These are phyloP conservation scores for Euplexia lucipara DNA, from an alignment of 2,888 invertebrate genomes.

Conservation along the genomic window DNA sequence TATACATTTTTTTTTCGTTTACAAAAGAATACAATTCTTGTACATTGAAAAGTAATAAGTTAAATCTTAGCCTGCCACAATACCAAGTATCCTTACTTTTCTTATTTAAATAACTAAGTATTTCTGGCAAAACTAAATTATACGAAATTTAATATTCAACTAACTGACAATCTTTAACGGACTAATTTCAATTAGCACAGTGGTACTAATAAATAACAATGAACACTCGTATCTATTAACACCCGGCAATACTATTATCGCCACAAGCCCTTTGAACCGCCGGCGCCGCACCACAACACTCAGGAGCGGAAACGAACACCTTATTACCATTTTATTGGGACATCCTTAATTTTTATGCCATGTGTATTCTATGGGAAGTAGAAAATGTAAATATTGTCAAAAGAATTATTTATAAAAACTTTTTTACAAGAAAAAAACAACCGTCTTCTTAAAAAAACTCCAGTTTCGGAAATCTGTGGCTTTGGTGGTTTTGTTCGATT, in stretches of 20 bases:
- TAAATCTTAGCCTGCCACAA: not conserved
- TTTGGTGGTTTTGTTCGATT: no score
- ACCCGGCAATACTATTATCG: conserved; percentile 38
- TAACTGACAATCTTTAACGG: not conserved
- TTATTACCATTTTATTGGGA: conserved; percentile 50
- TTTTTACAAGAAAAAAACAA: no score
- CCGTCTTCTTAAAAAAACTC: no score
- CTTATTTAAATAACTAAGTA: no score
- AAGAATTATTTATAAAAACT: not conserved
- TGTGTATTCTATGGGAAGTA: conserved; percentile 15
- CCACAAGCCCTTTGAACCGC: conserved; percentile 24
- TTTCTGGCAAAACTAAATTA: no score
- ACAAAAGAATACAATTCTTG: not conserved
- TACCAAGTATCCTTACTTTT: no score
- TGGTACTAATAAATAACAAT: conserved; percentile 6
- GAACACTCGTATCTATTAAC: conserved; percentile 20
- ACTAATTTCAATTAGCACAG: conserved; percentile 3
- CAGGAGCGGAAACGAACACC: conserved; percentile 37
- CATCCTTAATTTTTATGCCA: conserved; percentile 44
- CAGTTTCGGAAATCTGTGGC: no score
- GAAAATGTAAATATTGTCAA: not conserved
- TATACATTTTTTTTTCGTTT: conserved; percentile 2
- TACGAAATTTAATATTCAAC: not conserved
- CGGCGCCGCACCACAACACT: conserved; percentile 11
- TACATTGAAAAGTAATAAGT: not conserved